A percentile compares a stretch with the other conserved stretches of the same genome.
Evolutionary conservation across 2,888 invertebrate genomes (phyloP).

Genomic region (Cataglyphis altisquamis): DNA sequence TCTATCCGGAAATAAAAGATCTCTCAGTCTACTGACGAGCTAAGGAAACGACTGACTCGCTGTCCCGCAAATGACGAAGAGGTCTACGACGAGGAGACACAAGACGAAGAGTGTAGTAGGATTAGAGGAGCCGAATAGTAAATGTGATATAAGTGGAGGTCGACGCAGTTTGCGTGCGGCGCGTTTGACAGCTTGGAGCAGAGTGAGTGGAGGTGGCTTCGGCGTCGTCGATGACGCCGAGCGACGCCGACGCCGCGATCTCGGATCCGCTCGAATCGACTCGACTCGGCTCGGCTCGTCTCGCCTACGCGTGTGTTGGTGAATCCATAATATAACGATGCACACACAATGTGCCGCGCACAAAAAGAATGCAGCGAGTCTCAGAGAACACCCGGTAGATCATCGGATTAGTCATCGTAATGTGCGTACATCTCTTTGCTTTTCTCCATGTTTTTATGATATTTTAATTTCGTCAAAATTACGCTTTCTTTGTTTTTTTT

Average conservation of each 20-base stretch:
- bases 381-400: conserved; percentile 63
- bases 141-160: neutral
- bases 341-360: conserved; percentile 37
- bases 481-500: neutral
- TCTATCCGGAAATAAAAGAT: neutral
- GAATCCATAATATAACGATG: conserved; percentile 70
- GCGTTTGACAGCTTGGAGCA: conserved; percentile 83
- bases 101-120: neutral
- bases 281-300: conserved; percentile 62
- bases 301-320: conserved; percentile 63
- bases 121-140: conserved; percentile 14
- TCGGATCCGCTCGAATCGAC: conserved; percentile 66
- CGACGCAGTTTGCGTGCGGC: conserved; percentile 71
- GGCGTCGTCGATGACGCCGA: conserved; percentile 62
- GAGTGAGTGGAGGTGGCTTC: conserved; percentile 77
- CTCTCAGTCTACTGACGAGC: neutral
- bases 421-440: neutral
- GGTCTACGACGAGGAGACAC: conserved; percentile 5
- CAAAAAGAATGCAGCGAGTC: conserved; percentile 59
- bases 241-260: conserved; percentile 56
- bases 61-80: neutral
- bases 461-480: conserved; percentile 41
- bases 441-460: neutral
- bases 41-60: conserved; percentile 12
- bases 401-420: conserved; percentile 40